Base-by-base conservation (phyloP, 2,113 vertebrate genomes). In the Pelusios castaneus region DNA sequence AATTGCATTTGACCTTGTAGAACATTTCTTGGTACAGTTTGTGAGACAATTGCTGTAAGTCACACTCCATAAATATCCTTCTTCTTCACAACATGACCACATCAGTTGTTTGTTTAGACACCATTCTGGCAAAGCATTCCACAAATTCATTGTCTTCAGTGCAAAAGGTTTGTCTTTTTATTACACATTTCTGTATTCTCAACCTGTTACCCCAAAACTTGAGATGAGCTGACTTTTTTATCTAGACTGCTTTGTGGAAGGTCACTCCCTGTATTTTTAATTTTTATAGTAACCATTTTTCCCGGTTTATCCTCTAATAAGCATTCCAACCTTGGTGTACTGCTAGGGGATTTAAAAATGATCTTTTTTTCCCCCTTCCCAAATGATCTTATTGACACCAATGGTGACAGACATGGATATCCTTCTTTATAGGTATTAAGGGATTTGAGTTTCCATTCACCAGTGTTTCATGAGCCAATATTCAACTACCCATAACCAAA, bases 401-500 rank as follows among this genome's bases (percentile, higher is more conserved):
- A 21, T 1, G 10, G 19, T 25, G 27, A 49, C 1, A 27, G 67
- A 3, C 19, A 45, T 19, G 25, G 45, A 43, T 3, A 47, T 41
- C 27, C 34, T 34, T 76, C n/a, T 76, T 54, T 27, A 56, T 16
- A 3, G 60, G 43, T 58, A 56, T n/a, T 55, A 82, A 34, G 47
- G 51, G 31, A 8, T 70, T 70, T 76, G 58, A 73, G 2, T 10
- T 43, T 93, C 81, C 58, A 38, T 81, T 93, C 87, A 45, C 38
- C 41, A 2, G 49, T 67, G 25, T 24, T 0, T 83, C 43, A 51
- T 29, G 22, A 52, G 6, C 0, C 0, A n/a, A 10, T 63, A 27
- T 47, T 89, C 45, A 52, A 67, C 51, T 73, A 55, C 17, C 14
- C n/a, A 8, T 10, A 49, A 52, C 60, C 79, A 80, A 93, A 86